Percentiles rank a stretch among this genome's conserved stretches.
Evolutionary conservation across 2,888 invertebrate genomes (phyloP).

Genomic region (Meiosimyza platycephala): DNA sequence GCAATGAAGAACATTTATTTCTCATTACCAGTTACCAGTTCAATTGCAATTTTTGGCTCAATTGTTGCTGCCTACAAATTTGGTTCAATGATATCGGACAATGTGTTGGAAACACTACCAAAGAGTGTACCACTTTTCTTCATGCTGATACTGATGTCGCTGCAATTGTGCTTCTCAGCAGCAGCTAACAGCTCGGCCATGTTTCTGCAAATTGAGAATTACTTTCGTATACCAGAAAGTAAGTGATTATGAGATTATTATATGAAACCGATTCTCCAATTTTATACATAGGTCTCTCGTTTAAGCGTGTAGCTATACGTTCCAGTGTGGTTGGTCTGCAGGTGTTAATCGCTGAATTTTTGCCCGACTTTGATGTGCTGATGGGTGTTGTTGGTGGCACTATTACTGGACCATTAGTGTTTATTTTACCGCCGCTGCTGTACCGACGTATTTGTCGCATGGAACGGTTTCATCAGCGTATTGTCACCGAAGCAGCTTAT

Average conservation of each 20-base stretch:
- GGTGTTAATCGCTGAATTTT: conserved; percentile 82
- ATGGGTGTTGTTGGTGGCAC: conserved; percentile 89
- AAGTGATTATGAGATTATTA: conserved; percentile 47
- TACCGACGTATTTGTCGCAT: conserved; percentile 77
- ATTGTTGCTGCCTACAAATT: conserved; percentile 74
- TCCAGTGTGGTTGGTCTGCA: conserved; percentile 77
- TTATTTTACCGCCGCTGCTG: conserved; percentile 85
- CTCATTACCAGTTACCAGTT: conserved; percentile 69
- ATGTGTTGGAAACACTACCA: conserved; percentile 77
- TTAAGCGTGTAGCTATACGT: conserved; percentile 78
- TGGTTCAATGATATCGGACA: conserved; percentile 73
- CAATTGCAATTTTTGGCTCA: conserved; percentile 75
- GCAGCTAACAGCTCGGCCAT: conserved; percentile 83
- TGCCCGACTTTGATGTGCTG: conserved; percentile 87
- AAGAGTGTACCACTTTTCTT: conserved; percentile 73
- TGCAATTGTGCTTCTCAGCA: conserved; percentile 82
- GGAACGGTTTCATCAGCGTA: conserved; percentile 61
- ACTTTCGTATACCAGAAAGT: conserved; percentile 80
- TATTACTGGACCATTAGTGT: conserved; percentile 84
- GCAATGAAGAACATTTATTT: neutral
- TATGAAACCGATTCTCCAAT: neutral
- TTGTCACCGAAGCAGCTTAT: conserved; percentile 61
- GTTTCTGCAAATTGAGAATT: conserved; percentile 85
- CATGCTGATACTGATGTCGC: conserved; percentile 78
- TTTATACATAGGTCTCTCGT: conserved; percentile 80